These are phyloP conservation scores for Mimumesa dahlbomi DNA, from an alignment of 2,888 invertebrate species.

Conservation along the genomic window DNA sequence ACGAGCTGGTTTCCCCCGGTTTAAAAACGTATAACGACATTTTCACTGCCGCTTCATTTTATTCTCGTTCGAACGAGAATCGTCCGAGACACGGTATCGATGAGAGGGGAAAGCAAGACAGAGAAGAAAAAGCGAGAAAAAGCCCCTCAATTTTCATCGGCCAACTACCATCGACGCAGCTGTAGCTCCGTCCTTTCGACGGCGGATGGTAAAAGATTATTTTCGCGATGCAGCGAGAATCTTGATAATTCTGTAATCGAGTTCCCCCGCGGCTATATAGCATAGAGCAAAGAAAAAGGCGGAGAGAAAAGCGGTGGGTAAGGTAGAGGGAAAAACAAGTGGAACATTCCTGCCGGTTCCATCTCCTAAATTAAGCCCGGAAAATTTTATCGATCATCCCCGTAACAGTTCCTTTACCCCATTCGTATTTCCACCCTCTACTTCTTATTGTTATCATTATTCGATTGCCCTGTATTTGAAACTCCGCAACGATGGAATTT, in stretches of 20 bases:
- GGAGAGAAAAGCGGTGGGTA: slow-evolving; percentile 13
- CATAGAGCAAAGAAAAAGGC: neutral
- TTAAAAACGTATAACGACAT: no score
- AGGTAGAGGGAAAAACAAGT: slow-evolving; percentile 7
- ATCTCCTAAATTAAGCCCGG: slow-evolving; percentile 43
- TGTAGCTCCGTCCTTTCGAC: neutral
- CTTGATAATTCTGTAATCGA: slow-evolving; percentile 45
- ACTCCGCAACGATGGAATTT: no score
- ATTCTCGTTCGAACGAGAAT: no score
- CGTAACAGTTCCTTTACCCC: neutral
- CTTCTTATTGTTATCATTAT: no score
- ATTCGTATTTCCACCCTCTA: neutral
- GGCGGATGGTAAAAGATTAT: slow-evolving; percentile 30
- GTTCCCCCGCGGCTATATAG: slow-evolving; percentile 8
- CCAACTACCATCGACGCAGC: neutral
- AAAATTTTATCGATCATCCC: slow-evolving; percentile 47
- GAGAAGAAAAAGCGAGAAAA: no score
- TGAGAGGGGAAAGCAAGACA: no score
- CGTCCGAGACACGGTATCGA: neutral
- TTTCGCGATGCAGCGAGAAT: slow-evolving; percentile 23
- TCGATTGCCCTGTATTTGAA: no score
- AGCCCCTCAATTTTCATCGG: slow-evolving; percentile 7
- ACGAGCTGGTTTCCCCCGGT: no score
- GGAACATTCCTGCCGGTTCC: slow-evolving; percentile 12
- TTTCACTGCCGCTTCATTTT: no score